Base-by-base conservation (phyloP, 2,797 vertebrate genomes). In the Micromesistius poutassou region DNA sequence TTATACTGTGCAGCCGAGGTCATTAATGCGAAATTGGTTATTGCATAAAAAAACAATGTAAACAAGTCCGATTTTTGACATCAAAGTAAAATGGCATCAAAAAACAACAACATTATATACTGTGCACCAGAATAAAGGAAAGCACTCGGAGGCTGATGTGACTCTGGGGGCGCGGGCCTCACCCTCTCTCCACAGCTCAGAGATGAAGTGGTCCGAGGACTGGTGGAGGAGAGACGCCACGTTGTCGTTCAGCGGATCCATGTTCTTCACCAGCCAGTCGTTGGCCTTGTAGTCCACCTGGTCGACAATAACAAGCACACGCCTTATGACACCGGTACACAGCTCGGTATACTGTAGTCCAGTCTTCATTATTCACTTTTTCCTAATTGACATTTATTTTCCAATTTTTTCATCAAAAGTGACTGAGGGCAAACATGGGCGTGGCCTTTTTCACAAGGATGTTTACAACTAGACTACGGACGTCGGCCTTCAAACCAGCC, bases 171-270 rank as follows among this genome's bases (percentile, higher is more conserved):
- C 74, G 76, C 62, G 25, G 36, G 38, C 71, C 94, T 94, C 86
- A 98, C 96, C 96, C 25, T 98, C 96, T 86, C 96, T 96, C 96
- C 96, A 98, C 78, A 98, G 95, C 87, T 97, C 96, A 0, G 95
- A 95, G 0, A 97, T 96, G 78, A 97, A 96, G 79, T 94, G 93
- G 88, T 97, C 96, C 0, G 96, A 95, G 1, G 96, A 97, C 90
- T 97, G 96, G 85, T 97, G 96, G 13, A 97, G 94, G 33, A 97
- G 93, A 72, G 96, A 95, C 0, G 96, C 96, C 13, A 97, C 95
- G 0, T 92, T 97, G 90, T 97, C 96, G 5, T 97, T 97, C 77
- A 97, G 84, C 5, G 96, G 96, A 84, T 97, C 96, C 96, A 97
- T 97, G 89, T 97, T 97, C 90, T 97, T 97, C 89, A 97, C 95